phyloP scores from a whole-genome alignment of 2,113 vertebrate species.

The Dicaeum eximium region DNA sequence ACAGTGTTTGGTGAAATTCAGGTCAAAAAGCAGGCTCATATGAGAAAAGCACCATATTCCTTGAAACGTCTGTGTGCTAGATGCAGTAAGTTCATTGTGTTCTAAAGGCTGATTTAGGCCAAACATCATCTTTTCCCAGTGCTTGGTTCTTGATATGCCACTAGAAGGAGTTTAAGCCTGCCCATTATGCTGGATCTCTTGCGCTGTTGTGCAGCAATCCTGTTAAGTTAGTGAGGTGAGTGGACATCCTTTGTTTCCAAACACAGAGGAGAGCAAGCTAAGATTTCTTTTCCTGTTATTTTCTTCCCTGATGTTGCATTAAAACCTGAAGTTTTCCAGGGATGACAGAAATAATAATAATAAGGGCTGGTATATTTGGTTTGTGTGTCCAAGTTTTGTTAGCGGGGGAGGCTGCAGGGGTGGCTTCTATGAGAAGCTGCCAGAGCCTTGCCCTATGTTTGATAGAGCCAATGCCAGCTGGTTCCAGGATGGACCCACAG shows the following conservation, averaged over 20 bases:
- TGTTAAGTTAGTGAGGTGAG: background rate
- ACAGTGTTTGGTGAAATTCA: background rate
- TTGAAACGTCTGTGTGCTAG: background rate
- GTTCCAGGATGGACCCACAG: background rate
- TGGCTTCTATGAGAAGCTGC: background rate
- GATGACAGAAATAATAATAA: background rate
- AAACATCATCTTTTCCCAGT: background rate
- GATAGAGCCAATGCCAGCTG: background rate
- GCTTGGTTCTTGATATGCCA: background rate
- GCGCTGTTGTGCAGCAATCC: background rate
- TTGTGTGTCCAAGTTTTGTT: background rate
- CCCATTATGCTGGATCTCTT: background rate
- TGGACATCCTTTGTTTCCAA: background rate
- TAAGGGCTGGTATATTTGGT: background rate
- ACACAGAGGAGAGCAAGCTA: background rate
- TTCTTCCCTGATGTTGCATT: background rate
- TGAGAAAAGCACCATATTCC: background rate
- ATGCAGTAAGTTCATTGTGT: background rate
- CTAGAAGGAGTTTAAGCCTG: background rate
- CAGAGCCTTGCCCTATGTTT: background rate
- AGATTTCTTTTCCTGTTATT: background rate
- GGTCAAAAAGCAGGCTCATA: background rate
- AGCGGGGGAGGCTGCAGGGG: fast-evolving
- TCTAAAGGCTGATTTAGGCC: background rate
- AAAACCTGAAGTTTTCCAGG: background rate